These are phyloP conservation scores for Ips nitidus DNA, from an alignment of 1,140 invertebrate species.

Conservation along the genomic window DNA sequence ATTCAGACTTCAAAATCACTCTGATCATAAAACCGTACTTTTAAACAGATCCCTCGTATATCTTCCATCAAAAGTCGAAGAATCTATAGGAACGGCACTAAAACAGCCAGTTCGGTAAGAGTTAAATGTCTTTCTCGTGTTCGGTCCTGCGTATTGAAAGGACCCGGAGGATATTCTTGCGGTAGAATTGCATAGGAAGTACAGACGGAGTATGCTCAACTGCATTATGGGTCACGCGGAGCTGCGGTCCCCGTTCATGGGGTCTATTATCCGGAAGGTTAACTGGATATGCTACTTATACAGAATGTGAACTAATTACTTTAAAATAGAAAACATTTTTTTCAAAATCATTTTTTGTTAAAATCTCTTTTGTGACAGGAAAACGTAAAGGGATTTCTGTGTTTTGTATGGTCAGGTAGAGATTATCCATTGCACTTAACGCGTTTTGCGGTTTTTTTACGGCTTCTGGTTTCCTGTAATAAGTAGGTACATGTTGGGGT, in stretches of 20 bases:
- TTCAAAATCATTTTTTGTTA: too few relatives aligned
- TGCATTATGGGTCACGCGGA: constrained; percentile 17
- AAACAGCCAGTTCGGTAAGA: background rate
- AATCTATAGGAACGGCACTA: constrained; percentile 19
- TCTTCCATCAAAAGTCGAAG: background rate
- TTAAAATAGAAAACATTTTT: too few relatives aligned
- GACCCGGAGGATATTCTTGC: constrained; percentile 20
- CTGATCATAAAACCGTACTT: background rate
- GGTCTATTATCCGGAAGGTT: background rate
- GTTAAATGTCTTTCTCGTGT: constrained; percentile 18
- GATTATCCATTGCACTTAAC: too few relatives aligned
- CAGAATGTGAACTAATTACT: too few relatives aligned
- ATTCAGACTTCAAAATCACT: too few relatives aligned
- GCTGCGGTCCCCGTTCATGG: constrained; percentile 1
- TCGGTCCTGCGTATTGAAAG: constrained; percentile 11
- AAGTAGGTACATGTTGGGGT: too few relatives aligned
- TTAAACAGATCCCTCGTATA: constrained; percentile 6
- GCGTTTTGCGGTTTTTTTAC: too few relatives aligned
- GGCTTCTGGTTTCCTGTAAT: too few relatives aligned
- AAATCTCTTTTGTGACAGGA: too few relatives aligned
- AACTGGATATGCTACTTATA: background rate
- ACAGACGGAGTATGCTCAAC: constrained; percentile 8
- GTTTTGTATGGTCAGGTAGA: too few relatives aligned
- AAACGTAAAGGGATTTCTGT: too few relatives aligned
- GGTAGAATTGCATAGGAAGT: constrained; percentile 22